Evolutionary conservation across 2,888 invertebrate genomes (phyloP).

Genomic region (Tipula vernalis): DNA sequence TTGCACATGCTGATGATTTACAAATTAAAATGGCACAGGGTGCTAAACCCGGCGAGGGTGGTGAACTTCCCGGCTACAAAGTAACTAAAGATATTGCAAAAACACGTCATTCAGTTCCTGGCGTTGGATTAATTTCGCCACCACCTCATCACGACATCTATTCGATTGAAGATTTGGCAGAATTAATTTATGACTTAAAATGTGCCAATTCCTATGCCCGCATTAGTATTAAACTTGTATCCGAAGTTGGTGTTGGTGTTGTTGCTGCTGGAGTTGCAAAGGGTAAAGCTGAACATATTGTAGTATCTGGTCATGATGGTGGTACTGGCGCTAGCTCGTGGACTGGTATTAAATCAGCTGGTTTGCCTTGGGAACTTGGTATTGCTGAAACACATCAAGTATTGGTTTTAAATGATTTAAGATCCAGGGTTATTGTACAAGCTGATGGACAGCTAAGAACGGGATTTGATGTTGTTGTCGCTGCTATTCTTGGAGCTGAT

Average conservation of each 20-base stretch:
- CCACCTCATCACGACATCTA: slow-evolving; percentile 99
- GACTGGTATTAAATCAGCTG: slow-evolving; percentile 98
- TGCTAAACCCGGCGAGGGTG: slow-evolving; percentile 98
- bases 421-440: slow-evolving; percentile 86
- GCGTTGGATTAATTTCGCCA: slow-evolving; percentile 95
- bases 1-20: slow-evolving; percentile 94
- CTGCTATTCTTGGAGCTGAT: slow-evolving; percentile 91
- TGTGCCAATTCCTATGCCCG: slow-evolving; percentile 91
- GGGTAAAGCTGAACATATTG: slow-evolving; percentile 97
- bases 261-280: slow-evolving; percentile 98
- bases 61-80: slow-evolving; percentile 85
- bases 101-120: slow-evolving; percentile 90
- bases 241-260: slow-evolving; percentile 97
- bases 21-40: slow-evolving; percentile 99
- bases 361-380: slow-evolving; percentile 97
- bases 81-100: slow-evolving; percentile 90
- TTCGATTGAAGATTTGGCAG: slow-evolving; percentile 96
- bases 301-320: slow-evolving; percentile 98
- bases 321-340: slow-evolving; percentile 98
- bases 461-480: slow-evolving; percentile 92
- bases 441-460: slow-evolving; percentile 93
- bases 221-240: slow-evolving; percentile 95
- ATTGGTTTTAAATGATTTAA: slow-evolving; percentile 80
- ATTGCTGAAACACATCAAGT: slow-evolving; percentile 98
- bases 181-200: slow-evolving; percentile 95